Percentiles rank a stretch among this genome's conserved stretches.
These are phyloP conservation scores for Nesoenas mayeri DNA, from an alignment of 2,113 vertebrate genomes.

Conservation along the genomic window DNA sequence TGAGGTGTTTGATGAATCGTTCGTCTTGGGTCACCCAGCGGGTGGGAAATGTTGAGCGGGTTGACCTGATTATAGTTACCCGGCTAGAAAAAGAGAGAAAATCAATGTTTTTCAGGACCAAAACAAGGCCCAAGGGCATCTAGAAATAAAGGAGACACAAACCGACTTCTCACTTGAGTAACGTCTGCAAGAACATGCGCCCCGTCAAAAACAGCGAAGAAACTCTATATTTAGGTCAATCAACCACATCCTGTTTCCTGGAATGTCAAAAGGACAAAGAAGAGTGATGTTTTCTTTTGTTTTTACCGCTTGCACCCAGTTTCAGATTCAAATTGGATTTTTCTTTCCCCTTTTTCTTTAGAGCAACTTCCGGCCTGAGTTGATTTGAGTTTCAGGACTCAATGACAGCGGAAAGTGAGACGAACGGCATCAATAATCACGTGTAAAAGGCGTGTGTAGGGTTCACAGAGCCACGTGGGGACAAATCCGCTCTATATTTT, in stretches of 20 bases:
- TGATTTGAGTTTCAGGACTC: background rate
- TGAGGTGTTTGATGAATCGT: too few relatives aligned
- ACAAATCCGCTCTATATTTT: background rate
- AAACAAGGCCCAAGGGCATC: background rate
- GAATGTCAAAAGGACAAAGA: background rate
- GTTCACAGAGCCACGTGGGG: too few relatives aligned
- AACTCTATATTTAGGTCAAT: constrained; percentile 1
- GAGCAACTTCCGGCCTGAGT: background rate
- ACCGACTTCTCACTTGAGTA: background rate
- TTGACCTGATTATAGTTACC: too few relatives aligned
- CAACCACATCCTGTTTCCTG: constrained; percentile 65
- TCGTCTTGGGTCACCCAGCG: too few relatives aligned
- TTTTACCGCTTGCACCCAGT: background rate
- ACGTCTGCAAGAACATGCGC: background rate
- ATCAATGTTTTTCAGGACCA: background rate
- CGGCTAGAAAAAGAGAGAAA: background rate
- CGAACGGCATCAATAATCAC: background rate
- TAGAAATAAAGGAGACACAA: background rate
- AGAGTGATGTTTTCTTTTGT: background rate
- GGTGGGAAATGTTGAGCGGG: too few relatives aligned
- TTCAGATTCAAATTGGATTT: background rate
- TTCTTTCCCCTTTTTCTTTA: background rate
- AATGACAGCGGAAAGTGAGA: background rate
- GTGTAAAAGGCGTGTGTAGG: rapidly evolving
- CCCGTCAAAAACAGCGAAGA: background rate